phyloP scores from a whole-genome alignment of 2,888 invertebrate species.

The Aplocera efformata region DNA sequence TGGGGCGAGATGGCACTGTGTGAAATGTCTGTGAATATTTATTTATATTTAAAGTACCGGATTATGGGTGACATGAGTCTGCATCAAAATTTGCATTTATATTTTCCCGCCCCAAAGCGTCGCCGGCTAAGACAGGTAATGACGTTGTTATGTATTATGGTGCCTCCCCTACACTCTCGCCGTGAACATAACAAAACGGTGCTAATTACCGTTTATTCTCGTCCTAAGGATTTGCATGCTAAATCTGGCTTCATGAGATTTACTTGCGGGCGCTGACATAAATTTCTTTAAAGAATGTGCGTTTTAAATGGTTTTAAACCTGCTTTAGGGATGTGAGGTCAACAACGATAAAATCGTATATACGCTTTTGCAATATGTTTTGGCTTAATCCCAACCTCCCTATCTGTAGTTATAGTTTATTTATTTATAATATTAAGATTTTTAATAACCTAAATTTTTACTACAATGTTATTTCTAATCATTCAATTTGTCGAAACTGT shows the following conservation, averaged over 20 bases:
- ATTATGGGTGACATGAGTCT: no score
- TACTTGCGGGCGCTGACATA: conserved; percentile 42
- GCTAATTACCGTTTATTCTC: conserved; percentile 48
- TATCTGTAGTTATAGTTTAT: no score
- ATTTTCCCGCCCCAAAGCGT: conserved; percentile 1
- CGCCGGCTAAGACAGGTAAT: conserved; percentile 30
- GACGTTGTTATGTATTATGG: conserved; percentile 30
- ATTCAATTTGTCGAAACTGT: no score
- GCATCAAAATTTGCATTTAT: neutral
- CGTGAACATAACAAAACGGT: conserved; percentile 32
- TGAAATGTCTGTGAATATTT: no score
- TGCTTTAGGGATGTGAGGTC: neutral
- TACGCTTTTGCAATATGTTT: no score
- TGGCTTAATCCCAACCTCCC: no score
- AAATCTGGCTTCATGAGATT: conserved; percentile 48
- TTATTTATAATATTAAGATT: no score
- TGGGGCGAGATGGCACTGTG: no score
- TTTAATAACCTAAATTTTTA: no score
- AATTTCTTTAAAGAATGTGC: conserved; percentile 41
- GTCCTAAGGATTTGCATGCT: conserved; percentile 46
- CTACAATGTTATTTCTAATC: no score
- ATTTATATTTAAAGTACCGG: no score
- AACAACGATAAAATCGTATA: neutral
- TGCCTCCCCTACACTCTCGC: conserved; percentile 17
- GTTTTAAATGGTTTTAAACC: conserved; percentile 34